Evolutionary conservation across 92 coral and sea anemone genomes (phyloP).

Genomic region (Bergia sp.): DNA sequence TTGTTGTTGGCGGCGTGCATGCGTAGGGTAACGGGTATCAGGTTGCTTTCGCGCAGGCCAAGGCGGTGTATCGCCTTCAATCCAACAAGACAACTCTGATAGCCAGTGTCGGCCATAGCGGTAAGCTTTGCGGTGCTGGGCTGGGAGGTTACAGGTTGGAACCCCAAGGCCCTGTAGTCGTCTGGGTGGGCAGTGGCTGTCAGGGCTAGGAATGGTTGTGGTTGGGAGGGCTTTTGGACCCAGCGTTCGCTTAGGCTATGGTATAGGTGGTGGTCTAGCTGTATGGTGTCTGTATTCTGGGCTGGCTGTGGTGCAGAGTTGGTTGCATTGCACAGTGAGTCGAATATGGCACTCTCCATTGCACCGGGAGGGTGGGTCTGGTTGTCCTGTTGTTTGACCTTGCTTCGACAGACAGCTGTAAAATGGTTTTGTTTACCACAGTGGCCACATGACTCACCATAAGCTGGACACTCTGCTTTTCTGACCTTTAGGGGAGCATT

Average conservation of each 20-base stretch:
- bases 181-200: slow-evolving; percentile 60
- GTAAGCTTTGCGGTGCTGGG: slow-evolving; percentile 68
- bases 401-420: neutral
- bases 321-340: slow-evolving; percentile 7
- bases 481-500: slow-evolving; percentile 50
- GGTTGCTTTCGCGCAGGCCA: neutral
- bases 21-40: slow-evolving; percentile 18
- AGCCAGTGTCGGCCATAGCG: slow-evolving; percentile 68
- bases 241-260: slow-evolving; percentile 51
- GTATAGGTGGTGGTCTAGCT: slow-evolving; percentile 71
- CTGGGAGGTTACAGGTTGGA: slow-evolving; percentile 64
- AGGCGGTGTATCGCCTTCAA: slow-evolving; percentile 14
- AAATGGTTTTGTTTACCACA: slow-evolving; percentile 62
- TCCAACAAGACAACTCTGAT: slow-evolving; percentile 67
- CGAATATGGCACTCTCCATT: slow-evolving; percentile 11
- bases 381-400: neutral
- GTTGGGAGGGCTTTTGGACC: slow-evolving; percentile 57
- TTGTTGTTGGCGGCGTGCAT: slow-evolving; percentile 17
- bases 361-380: neutral
- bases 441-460: slow-evolving; percentile 54
- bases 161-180: slow-evolving; percentile 62
- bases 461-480: slow-evolving; percentile 66
- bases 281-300: slow-evolving; percentile 29
- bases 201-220: slow-evolving; percentile 61
- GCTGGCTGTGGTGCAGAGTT: neutral